Base-by-base conservation (phyloP, 1,140 invertebrate species). In the Cydia pomonella region DNA sequence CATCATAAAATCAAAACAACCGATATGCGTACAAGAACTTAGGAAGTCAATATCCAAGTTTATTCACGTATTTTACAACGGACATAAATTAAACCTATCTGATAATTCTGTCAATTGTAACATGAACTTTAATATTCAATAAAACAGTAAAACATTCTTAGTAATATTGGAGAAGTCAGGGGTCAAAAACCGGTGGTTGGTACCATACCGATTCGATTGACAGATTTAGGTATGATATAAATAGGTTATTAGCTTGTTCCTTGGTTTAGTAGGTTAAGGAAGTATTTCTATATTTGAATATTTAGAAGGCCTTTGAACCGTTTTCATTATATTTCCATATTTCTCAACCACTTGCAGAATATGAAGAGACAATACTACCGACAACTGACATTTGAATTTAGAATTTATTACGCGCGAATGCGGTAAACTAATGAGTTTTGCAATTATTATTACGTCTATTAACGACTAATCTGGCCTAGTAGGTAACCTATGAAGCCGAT, bases 21-120 rank as follows among this genome's bases (percentile, higher is more conserved):
- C n/a, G 29, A 69, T 69, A 69, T 69, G 64, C 64, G n/a, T 33
- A 69, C 64, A 33, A 9, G 12, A 29, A 27, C 63, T 66, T 18
- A 0, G 64, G 27, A 72, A 78, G 75, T 76, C 79, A 78, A 76
- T 76, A 74, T 27, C 76, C 73, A 77, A 76, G 73, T 77, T 80
- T 77, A 75, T 76, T 63, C 78, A 74, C 75, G 72, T 76, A 74
- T 76, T 80, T 80, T 78, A 78, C 77, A 78, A 78, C 76, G 73
- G 73, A 73, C 76, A 78, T 80, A 80, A 80, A 80, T 80, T 78
- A 80, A 78, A 75, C 66, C 62, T 50, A 72, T 10, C 64, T 38
- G 64, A 69, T 69, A 69, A 38, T 16, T 1, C 6, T 73, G 62
- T 80, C 79, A 75, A 78, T 71, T 63, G 10, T 69, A 69, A 69